Base-by-base conservation (phyloP, 2,888 invertebrate genomes). In the Eupithecia subumbrata region DNA sequence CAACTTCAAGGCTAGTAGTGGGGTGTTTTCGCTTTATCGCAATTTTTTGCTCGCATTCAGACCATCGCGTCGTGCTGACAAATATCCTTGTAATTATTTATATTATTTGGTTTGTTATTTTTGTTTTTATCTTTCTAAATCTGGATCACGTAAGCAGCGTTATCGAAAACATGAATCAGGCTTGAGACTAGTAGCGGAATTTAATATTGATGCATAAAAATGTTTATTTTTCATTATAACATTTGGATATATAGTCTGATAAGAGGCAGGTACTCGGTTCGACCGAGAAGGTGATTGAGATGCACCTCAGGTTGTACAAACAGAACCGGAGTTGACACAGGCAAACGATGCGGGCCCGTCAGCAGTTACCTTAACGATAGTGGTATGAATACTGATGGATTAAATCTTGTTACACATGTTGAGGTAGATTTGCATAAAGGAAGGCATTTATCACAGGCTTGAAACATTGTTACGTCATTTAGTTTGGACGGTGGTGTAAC, bases 311-410 rank as follows among this genome's bases (percentile, higher is more conserved):
- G 90, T 87, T 83, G 82, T 78, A 81, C 82, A 86, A 86, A 89
- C 90, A 90, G 85, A 86, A 86, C 86, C 81, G 76, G 79, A 84
- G 89, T 90, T 90, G 89, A 90, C 90, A 89, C 85, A 88, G 83
- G 88, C 89, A 88, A 90, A 89, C 90, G 87, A 91, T 89, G 88
- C 90, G 87, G 86, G 89, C 80, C 75, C 84, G 87, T 87, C 85
- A 85, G 81, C 84, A 82, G 85, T 84, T 87, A 83, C 85, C 84
- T 84, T 87, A 82, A 80, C 80, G 82, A 83, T 81, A 82, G 82
- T 81, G 86, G 80, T 81, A 80, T 83, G 87, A 87, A 88, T 87
- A 87, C 86, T 85, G 85, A 86, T 86, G 84, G 82, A 80, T 75
- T 82, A 80, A 83, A 87, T 84, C 81, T 84, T 83, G 81, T 80